phyloP scores from a whole-genome alignment of 2,113 vertebrate genomes.

The Cyanocitta stelleri region DNA sequence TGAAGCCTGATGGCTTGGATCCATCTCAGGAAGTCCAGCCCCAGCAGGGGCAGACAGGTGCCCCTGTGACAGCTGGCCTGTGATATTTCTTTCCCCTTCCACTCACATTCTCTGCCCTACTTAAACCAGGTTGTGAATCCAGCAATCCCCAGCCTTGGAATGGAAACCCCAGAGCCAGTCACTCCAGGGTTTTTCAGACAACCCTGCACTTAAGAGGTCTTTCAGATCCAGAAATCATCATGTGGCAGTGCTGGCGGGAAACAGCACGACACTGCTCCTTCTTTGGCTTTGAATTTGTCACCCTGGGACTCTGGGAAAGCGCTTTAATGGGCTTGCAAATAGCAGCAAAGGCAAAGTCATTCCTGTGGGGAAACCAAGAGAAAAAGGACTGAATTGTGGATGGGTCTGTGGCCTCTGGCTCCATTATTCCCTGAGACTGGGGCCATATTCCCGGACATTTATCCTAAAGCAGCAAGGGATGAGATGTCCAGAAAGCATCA shows the following conservation, averaged over 20 bases:
- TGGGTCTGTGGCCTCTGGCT: background rate
- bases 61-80: background rate
- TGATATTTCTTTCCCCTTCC: background rate
- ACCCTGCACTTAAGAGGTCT: background rate
- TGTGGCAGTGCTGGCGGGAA: background rate
- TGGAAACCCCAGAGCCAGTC: background rate
- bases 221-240: background rate
- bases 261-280: background rate
- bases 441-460: background rate
- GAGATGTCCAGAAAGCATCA: background rate
- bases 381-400: background rate
- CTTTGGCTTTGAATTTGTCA: background rate
- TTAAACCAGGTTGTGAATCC: background rate
- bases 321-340: background rate
- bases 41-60: background rate
- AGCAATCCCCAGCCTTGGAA: background rate
- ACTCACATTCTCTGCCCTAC: background rate
- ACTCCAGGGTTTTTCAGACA: background rate
- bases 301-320: background rate
- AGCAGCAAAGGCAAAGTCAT: background rate
- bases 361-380: background rate
- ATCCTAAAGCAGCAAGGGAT: background rate
- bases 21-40: background rate
- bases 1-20: background rate
- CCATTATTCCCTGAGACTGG: background rate